These are phyloP conservation scores for Phataginus tetradactyla DNA, from an alignment of 2,797 vertebrate genomes.

Conservation along the genomic window DNA sequence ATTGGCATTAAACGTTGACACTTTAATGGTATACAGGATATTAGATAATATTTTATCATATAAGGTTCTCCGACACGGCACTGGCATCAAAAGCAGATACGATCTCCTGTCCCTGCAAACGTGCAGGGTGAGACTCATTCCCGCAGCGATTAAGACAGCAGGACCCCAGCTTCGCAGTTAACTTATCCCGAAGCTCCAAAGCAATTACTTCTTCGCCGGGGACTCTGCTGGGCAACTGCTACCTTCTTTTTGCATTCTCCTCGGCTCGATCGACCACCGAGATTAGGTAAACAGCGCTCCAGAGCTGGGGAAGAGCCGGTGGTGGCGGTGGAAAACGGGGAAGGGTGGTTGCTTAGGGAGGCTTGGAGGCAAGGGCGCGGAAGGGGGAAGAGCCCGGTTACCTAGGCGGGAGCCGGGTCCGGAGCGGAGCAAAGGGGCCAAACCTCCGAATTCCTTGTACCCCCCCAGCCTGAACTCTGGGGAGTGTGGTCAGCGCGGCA, in stretches of 20 bases:
- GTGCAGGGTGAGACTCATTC: background rate
- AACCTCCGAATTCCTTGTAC: background rate
- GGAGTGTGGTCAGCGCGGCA: background rate
- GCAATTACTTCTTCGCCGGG: conserved; percentile 42
- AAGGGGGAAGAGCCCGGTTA: background rate
- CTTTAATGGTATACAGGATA: conserved; percentile 50
- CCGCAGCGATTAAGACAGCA: background rate
- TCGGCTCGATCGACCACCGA: background rate
- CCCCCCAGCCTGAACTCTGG: background rate
- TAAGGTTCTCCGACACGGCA: conserved; percentile 26
- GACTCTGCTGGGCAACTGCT: background rate
- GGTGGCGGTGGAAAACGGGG: background rate
- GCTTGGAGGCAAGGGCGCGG: background rate
- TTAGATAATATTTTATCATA: conserved; percentile 57
- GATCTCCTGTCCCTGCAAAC: conserved; percentile 20
- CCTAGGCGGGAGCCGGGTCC: background rate
- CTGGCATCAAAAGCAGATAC: conserved; percentile 56
- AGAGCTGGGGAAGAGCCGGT: background rate
- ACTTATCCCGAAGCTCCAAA: conserved; percentile 60
- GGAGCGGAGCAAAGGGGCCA: background rate
- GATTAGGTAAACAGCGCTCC: conserved; percentile 56
- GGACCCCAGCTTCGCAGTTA: conserved; percentile 37
- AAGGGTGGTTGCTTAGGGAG: background rate
- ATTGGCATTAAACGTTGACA: conserved; percentile 54
- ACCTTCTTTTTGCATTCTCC: background rate